Base-by-base conservation (phyloP, 1,140 invertebrate species). In the Danaus melanippus region DNA sequence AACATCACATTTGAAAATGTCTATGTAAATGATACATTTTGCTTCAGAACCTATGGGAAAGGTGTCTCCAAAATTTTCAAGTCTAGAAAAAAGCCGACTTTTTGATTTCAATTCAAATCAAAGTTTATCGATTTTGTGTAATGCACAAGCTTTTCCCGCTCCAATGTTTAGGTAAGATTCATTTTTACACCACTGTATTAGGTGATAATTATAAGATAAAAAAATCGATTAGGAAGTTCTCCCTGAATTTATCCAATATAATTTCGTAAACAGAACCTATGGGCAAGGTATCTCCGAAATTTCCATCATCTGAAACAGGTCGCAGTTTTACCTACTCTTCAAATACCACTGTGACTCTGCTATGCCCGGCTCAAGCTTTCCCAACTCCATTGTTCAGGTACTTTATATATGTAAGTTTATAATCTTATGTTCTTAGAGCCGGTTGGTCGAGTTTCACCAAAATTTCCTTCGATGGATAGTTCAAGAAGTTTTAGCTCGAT, bases 301-400 rank as follows among this genome's bases (percentile, higher is more conserved):
- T 90, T 75, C 87, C 89, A 39, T 83, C 85, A 56, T 82, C 68
- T 87, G 88, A 71, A 84, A 88, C 63, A 73, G 89, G 70, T 79
- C 92, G 93, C 91, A 86, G 84, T 71, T 86, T 77, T 76, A 85
- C 80, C 12, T 86, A 74, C 70, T 74, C 73, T 57, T 84, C 75
- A 15, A 76, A 79, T 58, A 76, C 75, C 54, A 79, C 74, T 64
- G 77, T 86, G 62, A 85, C 84, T 50, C 66, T 86, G 47, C 86
- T 90, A 56, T 93, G 91, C 80, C 89, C 90, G 47, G 92, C 91
- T 42, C 91, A 92, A 81, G 91, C 90, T 39, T 92, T 89, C 76
- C 92, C 92, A 46, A 88, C 76, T 61, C 84, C 84, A 69, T 62
- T 79, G 57, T 86, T 84, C 84, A 86, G 84, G 84, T 84, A 86